Evolutionary conservation across 2,888 invertebrate genomes (phyloP).

Genomic region (Scaptomyza parva): DNA sequence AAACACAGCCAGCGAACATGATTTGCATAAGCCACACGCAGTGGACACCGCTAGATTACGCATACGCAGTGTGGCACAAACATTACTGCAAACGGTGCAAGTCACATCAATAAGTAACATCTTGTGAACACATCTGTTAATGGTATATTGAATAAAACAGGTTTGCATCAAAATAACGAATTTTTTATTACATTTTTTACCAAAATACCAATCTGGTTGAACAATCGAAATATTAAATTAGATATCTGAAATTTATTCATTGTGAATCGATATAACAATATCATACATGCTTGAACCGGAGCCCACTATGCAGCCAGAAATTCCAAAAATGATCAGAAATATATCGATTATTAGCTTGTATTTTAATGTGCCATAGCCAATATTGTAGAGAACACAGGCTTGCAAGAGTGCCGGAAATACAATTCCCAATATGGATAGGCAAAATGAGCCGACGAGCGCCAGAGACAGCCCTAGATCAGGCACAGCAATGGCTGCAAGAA

Average conservation of each 20-base stretch:
- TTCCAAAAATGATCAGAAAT: background rate
- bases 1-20: slow-evolving; percentile 34
- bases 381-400: slow-evolving; percentile 89
- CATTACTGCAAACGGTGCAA: background rate
- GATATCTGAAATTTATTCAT: background rate
- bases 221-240: background rate
- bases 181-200: background rate
- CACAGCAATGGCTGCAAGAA: slow-evolving; percentile 91
- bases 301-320: background rate
- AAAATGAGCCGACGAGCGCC: slow-evolving; percentile 96
- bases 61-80: slow-evolving; percentile 37
- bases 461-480: slow-evolving; percentile 96
- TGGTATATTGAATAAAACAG: slow-evolving; percentile 1
- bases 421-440: slow-evolving; percentile 94
- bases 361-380: slow-evolving; percentile 86
- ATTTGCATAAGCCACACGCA: slow-evolving; percentile 58
- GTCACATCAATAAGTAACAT: slow-evolving; percentile 8
- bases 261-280: background rate
- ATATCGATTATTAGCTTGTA: background rate
- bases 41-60: slow-evolving; percentile 36
- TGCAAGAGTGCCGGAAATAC: slow-evolving; percentile 97
- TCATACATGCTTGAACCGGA: background rate
- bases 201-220: background rate
- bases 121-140: slow-evolving; percentile 33
- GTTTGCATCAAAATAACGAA: background rate